Evolutionary conservation across 2,888 invertebrate species (phyloP), one percentile per base, ranked within the genome.

Genomic region (Gibbula magus): DNA sequence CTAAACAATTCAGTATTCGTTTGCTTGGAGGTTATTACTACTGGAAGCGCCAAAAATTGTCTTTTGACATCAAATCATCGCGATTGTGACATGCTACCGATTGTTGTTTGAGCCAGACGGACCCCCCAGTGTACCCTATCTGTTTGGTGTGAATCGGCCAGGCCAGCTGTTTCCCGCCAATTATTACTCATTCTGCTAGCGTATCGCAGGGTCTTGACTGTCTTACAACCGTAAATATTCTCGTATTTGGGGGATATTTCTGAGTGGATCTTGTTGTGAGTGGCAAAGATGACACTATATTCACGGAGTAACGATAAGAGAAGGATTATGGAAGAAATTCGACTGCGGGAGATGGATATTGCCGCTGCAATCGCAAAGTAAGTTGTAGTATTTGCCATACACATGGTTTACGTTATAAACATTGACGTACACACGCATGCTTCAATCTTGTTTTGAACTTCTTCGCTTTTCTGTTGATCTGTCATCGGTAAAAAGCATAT

Each of bases 101-200:
- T 13, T 29, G 29, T 67, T 25, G 25, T 25, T 22, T 74, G 39
- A 51, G 51, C 25, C 25, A 74, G 51, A 51, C 51, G 45, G 51
- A 25, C 51, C 45, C 51, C 74, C 51, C 74, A 74, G 25, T 74
- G 74, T 45, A 74, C 74, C 51, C 39, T 39, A 51, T 74, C 74
- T 74, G 45, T 82, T 82, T 79, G 83, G 84, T 84, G 86, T 90
- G 89, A 89, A 90, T 89, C 85, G 87, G 84, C 86, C 84, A 87
- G 51, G 45, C 74, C 88, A 88, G 88, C 89, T 86, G 88, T 91
- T 91, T 91, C 91, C 91, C 91, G 91, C 91, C 91, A 91, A 91
- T 91, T 91, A 89, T 88, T 91, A 90, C 91, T 90, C 91, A 89
- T 90, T 91, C 89, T 90, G 83, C 84, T 85, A 83, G 85, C 86